These are phyloP conservation scores for Penaeus japonicus DNA, from an alignment of 1,140 invertebrate species.

Conservation along the genomic window DNA sequence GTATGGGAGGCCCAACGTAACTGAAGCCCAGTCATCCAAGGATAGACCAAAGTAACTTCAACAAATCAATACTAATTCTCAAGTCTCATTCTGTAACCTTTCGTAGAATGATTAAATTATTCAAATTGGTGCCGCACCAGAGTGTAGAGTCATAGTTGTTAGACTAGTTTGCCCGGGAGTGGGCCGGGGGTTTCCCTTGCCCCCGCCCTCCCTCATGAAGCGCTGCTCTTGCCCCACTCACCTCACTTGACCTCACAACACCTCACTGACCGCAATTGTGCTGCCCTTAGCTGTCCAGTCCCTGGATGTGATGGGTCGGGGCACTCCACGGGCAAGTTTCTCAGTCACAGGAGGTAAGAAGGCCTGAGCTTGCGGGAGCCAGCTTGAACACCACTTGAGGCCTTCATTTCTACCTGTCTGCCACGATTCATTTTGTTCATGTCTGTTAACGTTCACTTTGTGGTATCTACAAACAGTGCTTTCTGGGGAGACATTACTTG, in stretches of 20 bases:
- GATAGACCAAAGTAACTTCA: constrained; percentile 39
- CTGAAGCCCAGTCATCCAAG: constrained; percentile 55
- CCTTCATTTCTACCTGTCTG: constrained; percentile 47
- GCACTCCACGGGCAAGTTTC: constrained; percentile 95
- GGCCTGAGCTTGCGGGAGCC: constrained; percentile 51
- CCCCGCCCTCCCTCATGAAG: constrained; percentile 39
- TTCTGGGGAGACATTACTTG: too few relatives aligned
- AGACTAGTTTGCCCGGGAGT: constrained; percentile 42
- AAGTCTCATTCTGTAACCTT: constrained; percentile 2
- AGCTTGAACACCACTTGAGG: constrained; percentile 59
- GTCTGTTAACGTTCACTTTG: background rate
- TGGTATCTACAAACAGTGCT: too few relatives aligned
- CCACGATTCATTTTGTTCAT: constrained; percentile 26
- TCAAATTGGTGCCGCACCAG: constrained; percentile 47
- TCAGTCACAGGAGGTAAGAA: constrained; percentile 75
- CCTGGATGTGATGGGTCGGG: constrained; percentile 96
- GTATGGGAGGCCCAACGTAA: constrained; percentile 55
- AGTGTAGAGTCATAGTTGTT: constrained; percentile 43
- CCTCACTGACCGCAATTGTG: constrained; percentile 52
- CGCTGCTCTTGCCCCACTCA: constrained; percentile 50
- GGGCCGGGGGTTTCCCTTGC: constrained; percentile 1
- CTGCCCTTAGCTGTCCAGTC: constrained; percentile 84
- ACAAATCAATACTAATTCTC: constrained; percentile 21
- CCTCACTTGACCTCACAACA: constrained; percentile 30
- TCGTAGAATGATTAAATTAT: constrained; percentile 7